These are phyloP conservation scores for Micrastur ruficollis DNA, from an alignment of 2,797 vertebrate species.

Conservation along the genomic window DNA sequence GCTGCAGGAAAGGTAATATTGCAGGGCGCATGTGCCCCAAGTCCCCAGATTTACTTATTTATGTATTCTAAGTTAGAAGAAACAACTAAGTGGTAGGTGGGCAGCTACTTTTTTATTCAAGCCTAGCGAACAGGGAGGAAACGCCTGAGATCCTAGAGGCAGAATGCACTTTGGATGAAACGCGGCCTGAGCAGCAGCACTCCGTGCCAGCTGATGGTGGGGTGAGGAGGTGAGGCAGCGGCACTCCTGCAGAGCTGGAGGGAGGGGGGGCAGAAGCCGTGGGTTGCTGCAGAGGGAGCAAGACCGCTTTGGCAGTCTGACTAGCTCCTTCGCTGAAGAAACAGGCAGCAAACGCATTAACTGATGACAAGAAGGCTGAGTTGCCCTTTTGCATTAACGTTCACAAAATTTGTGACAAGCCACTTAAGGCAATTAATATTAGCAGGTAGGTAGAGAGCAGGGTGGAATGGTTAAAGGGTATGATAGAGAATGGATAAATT, in stretches of 20 bases:
- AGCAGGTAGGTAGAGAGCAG: background rate
- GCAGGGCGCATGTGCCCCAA: background rate
- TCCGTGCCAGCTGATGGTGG: fast-evolving
- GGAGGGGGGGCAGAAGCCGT: background rate
- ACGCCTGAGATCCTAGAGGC: background rate
- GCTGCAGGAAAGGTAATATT: background rate
- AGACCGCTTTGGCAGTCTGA: background rate
- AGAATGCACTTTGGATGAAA: background rate
- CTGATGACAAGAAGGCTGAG: background rate
- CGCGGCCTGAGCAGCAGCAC: fast-evolving
- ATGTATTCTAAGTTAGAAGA: background rate
- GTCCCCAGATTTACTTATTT: background rate
- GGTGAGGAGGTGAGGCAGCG: background rate
- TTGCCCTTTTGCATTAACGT: background rate
- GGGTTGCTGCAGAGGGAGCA: background rate
- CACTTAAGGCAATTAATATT: background rate
- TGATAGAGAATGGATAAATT: background rate
- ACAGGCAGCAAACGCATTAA: fast-evolving
- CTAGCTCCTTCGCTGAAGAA: background rate
- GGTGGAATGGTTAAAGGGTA: background rate
- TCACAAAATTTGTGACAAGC: background rate
- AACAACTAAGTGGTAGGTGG: background rate
- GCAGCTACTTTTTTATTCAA: background rate
- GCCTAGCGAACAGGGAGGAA: background rate
- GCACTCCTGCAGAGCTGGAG: too few species aligned